Evolutionary conservation across 2,888 invertebrate species (phyloP), one percentile per base, ranked within the genome.

Genomic region (Cantharis lateralis): DNA sequence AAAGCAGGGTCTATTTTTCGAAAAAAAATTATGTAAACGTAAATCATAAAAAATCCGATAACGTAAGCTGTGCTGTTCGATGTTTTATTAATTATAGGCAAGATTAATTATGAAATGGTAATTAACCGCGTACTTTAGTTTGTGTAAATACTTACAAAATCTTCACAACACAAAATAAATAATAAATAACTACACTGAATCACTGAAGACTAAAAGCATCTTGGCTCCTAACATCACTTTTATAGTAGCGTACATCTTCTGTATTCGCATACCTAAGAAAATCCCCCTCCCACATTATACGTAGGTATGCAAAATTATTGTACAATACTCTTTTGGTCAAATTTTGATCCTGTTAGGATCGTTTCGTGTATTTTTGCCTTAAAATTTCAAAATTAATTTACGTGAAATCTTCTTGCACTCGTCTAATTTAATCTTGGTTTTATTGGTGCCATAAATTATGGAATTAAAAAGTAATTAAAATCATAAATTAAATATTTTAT

Each of bases 231-330:
- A 72, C 76, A 79, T 79, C 78, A 80, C 78, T 75, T 80, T 80
- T 80, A 80, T 80, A 80, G 77, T 70, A 70, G 80, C 80, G 78
- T 76, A 77, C 78, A 79, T 79, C 79, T 79, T 79, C 74, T 73
- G 74, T 74, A 74, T 78, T 76, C 77, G 75, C 77, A 75, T 75
- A 76, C 76, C 72, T 68, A 66, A 68, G 61, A 62, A 48, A 48
- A 72, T 69, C 62, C 32, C 76, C 76, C 76, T 74, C 32, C 61
- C 71, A 18, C 3, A 62, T n/a, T 11, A 24, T 68, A 76, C 72
- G 26, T 72, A 72, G 70, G 72, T 72, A 66, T 66, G 26, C 64
- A 64, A 66, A 64, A 72, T 32, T 15, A 48, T 66, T 15, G 28
- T 48, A 64, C 64, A 72, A 72, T 16, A 66, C n/a, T n/a, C n/a